phyloP scores from a whole-genome alignment of 2,113 vertebrate genomes.

The Ictidomys tridecemlineatus region DNA sequence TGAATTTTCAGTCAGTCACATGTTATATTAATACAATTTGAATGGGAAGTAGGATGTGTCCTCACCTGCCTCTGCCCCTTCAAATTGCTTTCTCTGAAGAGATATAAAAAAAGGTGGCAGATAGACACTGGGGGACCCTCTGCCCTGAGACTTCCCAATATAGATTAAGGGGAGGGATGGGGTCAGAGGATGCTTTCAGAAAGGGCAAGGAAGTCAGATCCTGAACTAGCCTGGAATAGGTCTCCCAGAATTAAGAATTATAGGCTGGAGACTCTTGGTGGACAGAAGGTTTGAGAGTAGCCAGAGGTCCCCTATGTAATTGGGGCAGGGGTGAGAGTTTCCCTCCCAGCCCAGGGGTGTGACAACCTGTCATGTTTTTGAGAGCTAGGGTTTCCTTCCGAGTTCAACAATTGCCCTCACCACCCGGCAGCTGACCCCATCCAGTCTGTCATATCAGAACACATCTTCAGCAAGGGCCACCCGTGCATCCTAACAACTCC shows the following conservation, averaged over 20 bases:
- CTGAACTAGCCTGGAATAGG: not conserved
- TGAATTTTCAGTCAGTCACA: not conserved
- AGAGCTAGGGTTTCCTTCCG: not conserved
- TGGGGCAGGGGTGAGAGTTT: not conserved
- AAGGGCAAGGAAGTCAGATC: not conserved
- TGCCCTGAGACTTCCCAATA: not conserved
- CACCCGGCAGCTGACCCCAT: not conserved
- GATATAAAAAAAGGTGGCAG: not conserved
- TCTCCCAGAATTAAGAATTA: not conserved
- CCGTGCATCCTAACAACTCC: not conserved
- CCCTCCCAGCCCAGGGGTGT: not conserved
- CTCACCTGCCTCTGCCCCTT: not conserved
- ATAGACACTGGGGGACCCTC: not conserved
- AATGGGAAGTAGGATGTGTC: not conserved
- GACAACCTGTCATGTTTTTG: not conserved
- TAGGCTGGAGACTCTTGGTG: not conserved
- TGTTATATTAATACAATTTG: not conserved
- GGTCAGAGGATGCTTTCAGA: not conserved
- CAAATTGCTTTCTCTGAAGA: not conserved
- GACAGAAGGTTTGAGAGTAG: not conserved
- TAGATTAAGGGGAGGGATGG: not conserved
- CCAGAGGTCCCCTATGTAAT: not conserved
- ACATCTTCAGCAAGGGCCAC: not conserved
- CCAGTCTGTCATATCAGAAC: not conserved
- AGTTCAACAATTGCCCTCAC: not conserved